phyloP scores from a whole-genome alignment of 2,113 vertebrate species.

The Hyperoodon ampullatus region DNA sequence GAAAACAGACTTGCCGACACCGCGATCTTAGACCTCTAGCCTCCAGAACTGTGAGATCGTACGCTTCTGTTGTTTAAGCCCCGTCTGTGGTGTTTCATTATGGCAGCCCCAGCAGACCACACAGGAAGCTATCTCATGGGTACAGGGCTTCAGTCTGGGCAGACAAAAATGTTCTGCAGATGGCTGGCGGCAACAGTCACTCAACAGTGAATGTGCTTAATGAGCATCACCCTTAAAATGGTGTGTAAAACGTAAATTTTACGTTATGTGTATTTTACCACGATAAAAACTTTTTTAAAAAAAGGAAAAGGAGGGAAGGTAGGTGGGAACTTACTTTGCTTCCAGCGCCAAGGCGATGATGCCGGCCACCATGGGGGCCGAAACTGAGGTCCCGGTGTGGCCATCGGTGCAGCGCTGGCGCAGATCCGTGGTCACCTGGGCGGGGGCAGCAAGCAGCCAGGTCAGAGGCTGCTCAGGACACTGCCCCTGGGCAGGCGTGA shows the following conservation, averaged over 20 bases:
- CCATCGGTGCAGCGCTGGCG: conserved; percentile 87
- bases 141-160: neutral
- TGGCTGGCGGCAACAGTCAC: accelerated
- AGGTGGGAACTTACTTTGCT: conserved; percentile 86
- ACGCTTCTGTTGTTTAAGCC: neutral
- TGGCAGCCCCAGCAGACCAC: accelerated
- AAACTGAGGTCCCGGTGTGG: conserved; percentile 89
- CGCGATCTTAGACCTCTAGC: no score
- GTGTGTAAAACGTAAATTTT: neutral
- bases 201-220: neutral
- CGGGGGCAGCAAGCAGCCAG: neutral
- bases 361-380: conserved; percentile 88
- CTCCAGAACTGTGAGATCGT: neutral
- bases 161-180: neutral
- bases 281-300: neutral
- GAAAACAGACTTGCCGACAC: neutral
- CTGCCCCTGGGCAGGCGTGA: neutral
- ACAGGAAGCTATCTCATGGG: neutral
- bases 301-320: neutral
- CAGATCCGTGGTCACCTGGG: conserved; percentile 88
- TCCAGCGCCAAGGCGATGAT: conserved; percentile 89
- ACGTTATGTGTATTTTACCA: neutral
- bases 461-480: neutral
- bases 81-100: neutral
- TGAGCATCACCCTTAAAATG: no score